A percentile compares a stretch with the other conserved stretches of the same genome.
Conservation (phyloP, 1,140 invertebrate genomes). For the Arion vulgaris region DNA sequence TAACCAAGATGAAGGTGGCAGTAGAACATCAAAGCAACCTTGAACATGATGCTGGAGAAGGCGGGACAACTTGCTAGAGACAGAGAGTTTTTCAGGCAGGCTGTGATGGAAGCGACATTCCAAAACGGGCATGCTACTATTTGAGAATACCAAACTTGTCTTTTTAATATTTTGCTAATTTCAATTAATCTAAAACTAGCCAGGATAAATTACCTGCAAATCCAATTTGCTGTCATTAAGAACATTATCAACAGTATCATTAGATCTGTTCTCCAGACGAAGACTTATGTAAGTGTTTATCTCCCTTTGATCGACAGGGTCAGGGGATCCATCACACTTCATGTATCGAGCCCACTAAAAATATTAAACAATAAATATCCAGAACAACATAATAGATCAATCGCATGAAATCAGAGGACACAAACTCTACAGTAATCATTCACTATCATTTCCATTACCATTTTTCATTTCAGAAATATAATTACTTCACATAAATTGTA, state of each 20-base stretch:
- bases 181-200: no score
- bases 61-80: no score
- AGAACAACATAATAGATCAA: background rate
- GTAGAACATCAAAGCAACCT: no score
- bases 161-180: no score
- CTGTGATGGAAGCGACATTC: no score
- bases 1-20: no score
- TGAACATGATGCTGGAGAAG: no score
- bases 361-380: background rate
- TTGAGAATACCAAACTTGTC: no score
- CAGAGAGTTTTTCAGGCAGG: no score
- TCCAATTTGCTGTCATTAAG: conserved; percentile 60
- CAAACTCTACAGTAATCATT: background rate
- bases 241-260: conserved; percentile 60
- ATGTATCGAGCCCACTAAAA: conserved; percentile 70
- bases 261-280: conserved; percentile 57
- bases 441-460: background rate
- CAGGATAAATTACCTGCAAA: conserved; percentile 25
- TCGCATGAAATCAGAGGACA: background rate
- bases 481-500: no score
- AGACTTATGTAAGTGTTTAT: conserved; percentile 72
- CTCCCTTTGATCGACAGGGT: conserved; percentile 68
- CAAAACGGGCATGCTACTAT: no score
- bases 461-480: no score
- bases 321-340: conserved; percentile 71